A percentile compares a stretch with the other conserved stretches of the same genome.
Evolutionary conservation across 2,113 vertebrate genomes (phyloP).

Genomic region (Siniperca knerii): DNA sequence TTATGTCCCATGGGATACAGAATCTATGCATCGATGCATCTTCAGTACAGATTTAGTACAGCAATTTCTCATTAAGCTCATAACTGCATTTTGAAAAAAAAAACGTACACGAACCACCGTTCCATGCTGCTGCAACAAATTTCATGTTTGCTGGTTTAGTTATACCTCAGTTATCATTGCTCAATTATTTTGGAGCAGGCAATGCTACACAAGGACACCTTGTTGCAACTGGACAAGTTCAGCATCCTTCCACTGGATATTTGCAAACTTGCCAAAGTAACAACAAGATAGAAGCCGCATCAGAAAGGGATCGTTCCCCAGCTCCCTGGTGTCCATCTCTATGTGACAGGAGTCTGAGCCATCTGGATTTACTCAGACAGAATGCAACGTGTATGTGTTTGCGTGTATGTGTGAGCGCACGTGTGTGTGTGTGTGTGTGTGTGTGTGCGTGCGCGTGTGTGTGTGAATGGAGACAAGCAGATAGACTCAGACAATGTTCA

Average conservation of each 20-base stretch:
- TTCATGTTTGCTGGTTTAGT: not conserved
- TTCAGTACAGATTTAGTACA: conserved; percentile 15
- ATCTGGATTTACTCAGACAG: conserved; percentile 28
- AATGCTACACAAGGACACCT: not conserved
- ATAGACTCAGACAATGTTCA: conserved; percentile 23
- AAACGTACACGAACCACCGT: not conserved
- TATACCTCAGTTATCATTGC: not conserved
- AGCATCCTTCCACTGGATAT: not conserved
- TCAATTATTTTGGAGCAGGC: not conserved
- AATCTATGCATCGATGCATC: conserved; percentile 7
- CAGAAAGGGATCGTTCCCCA: not conserved
- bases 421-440: conserved; percentile 24
- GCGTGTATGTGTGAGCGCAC: conserved; percentile 11
- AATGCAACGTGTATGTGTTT: not conserved
- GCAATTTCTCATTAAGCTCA: conserved; percentile 41
- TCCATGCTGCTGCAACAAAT: conserved; percentile 14
- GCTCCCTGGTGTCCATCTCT: conserved; percentile 24
- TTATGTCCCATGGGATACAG: not conserved
- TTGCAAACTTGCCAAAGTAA: conserved; percentile 32
- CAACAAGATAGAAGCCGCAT: not conserved
- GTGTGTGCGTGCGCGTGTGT: not conserved
- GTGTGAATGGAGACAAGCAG: conserved; percentile 1
- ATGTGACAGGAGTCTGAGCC: conserved; percentile 24
- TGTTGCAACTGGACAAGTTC: not conserved
- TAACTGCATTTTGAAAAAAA: not conserved